Evolutionary conservation across 2,113 vertebrate species (phyloP).

Genomic region (Lepidiolamprologus cunningtoni): DNA sequence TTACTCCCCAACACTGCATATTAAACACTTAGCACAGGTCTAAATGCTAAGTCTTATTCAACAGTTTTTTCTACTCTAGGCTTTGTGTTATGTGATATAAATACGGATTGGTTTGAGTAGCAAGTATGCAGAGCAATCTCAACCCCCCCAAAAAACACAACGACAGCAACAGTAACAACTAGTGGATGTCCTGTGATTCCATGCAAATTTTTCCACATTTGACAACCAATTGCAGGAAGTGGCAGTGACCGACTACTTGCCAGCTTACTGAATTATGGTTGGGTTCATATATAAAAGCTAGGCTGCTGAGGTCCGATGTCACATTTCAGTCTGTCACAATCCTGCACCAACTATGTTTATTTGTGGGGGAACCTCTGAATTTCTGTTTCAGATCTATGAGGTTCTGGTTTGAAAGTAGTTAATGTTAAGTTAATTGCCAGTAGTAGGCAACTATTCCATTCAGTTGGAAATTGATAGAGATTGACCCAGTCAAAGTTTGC

Average conservation of each 20-base stretch:
- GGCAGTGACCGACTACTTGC: not conserved
- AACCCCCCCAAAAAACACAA: not conserved
- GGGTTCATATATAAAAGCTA: not conserved
- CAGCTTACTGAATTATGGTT: not conserved
- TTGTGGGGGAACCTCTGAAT: not conserved
- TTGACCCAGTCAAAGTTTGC: not conserved
- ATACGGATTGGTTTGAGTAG: not conserved
- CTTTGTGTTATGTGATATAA: not conserved
- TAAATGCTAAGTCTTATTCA: not conserved
- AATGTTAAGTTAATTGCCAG: not conserved
- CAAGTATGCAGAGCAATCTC: not conserved
- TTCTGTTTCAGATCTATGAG: not conserved
- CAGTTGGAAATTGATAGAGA: not conserved
- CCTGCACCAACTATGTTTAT: not conserved
- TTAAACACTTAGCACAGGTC: not conserved
- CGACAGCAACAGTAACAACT: not conserved
- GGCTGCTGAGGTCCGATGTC: not conserved
- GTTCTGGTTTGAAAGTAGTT: not conserved
- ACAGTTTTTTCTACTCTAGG: not conserved
- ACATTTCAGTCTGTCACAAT: not conserved
- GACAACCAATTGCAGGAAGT: not conserved
- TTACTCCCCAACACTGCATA: not conserved
- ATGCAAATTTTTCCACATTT: not conserved
- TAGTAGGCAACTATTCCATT: not conserved
- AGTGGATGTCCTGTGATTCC: not conserved